A percentile compares a stretch with the other conserved stretches of the same genome.
phyloP scores from a whole-genome alignment of 2,888 invertebrate species.

The Amiota communis region DNA sequence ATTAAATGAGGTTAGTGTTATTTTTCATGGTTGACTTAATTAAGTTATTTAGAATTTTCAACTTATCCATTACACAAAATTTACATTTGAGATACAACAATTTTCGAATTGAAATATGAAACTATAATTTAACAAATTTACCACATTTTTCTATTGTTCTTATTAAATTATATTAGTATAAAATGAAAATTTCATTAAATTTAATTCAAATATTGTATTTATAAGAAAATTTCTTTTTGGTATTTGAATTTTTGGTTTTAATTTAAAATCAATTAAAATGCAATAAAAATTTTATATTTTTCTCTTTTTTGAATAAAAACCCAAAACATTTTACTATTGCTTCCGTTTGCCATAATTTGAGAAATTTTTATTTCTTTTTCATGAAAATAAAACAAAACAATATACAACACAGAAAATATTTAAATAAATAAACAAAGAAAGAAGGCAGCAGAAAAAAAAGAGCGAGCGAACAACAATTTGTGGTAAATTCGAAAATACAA shows the following conservation, averaged over 20 bases:
- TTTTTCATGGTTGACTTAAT: too few species aligned
- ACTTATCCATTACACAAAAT: too few species aligned
- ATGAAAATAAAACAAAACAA: conserved; percentile 23
- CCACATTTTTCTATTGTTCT: too few species aligned
- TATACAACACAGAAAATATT: conserved; percentile 36
- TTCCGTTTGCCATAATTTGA: conserved; percentile 14
- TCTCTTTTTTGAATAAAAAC: conserved; percentile 8
- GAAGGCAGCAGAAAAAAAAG: conserved; percentile 16
- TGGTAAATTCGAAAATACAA: background rate
- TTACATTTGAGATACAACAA: too few species aligned
- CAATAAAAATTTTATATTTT: background rate
- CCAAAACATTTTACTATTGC: conserved; percentile 22
- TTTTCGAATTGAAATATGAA: background rate
- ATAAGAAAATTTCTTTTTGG: too few species aligned
- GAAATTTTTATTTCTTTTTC: conserved; percentile 5
- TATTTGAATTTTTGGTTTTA: background rate
- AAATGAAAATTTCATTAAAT: background rate
- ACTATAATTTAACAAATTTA: background rate
- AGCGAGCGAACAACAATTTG: conserved; percentile 12
- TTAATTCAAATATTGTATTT: background rate
- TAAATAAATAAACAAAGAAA: conserved; percentile 20
- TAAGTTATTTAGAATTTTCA: too few species aligned
- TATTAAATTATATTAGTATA: background rate
- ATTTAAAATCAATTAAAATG: conserved; percentile 23
- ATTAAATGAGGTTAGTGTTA: too few species aligned